A percentile compares a stretch with the other conserved stretches of the same genome.
Evolutionary conservation across 2,113 vertebrate species (phyloP).

Genomic region (Natator depressus): DNA sequence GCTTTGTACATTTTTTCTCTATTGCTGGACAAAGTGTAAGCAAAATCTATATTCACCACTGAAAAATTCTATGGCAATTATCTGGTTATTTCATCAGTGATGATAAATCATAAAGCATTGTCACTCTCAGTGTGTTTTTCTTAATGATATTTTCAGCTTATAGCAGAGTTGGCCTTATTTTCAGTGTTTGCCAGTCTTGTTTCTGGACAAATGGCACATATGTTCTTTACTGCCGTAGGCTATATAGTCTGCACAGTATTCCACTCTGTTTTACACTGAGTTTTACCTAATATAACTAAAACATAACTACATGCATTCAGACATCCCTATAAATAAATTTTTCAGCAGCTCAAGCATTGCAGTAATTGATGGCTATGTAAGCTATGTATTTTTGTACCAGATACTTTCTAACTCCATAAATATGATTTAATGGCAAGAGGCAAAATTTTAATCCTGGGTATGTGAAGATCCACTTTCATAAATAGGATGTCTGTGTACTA

Average conservation of each 20-base stretch:
- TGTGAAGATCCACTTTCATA: not conserved
- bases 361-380: not conserved
- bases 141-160: not conserved
- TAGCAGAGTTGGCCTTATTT: not conserved
- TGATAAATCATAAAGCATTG: not conserved
- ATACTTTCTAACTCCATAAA: not conserved
- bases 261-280: not conserved
- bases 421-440: not conserved
- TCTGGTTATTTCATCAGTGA: not conserved
- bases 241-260: not conserved
- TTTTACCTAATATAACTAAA: not conserved
- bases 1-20: fast-evolving
- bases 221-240: not conserved
- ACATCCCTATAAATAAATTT: not conserved
- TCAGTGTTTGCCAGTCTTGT: not conserved
- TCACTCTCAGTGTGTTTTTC: not conserved
- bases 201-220: not conserved
- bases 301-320: not conserved
- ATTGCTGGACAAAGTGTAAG: not conserved
- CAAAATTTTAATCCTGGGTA: not conserved
- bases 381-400: not conserved
- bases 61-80: not conserved
- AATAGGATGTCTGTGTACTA: not conserved
- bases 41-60: not conserved
- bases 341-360: not conserved